phyloP scores from a whole-genome alignment of 1,140 invertebrate species.

The Dolichoris vasculosae region DNA sequence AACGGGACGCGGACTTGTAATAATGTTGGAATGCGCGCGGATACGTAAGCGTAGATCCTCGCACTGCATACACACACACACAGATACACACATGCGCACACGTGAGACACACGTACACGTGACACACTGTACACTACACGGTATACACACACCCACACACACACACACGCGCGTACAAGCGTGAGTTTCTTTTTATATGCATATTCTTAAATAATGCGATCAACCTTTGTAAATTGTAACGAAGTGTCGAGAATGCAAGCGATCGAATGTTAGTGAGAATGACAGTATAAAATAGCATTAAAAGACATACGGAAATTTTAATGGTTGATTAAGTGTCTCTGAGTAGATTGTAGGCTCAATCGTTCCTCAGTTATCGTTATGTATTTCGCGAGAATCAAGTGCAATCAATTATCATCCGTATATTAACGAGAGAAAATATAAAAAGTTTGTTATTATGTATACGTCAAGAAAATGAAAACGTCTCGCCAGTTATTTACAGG shows the following conservation, averaged over 20 bases:
- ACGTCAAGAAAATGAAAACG: constrained; percentile 8
- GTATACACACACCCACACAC: neutral
- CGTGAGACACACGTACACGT: neutral
- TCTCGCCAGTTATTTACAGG: constrained; percentile 48
- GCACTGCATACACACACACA: neutral
- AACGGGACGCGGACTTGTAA: neutral
- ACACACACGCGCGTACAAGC: neutral
- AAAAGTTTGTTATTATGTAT: constrained; percentile 46
- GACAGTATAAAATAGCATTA: constrained; percentile 36
- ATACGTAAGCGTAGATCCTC: neutral
- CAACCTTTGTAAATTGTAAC: constrained; percentile 47
- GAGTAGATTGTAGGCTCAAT: constrained; percentile 42
- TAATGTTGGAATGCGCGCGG: neutral
- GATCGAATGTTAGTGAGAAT: constrained; percentile 10
- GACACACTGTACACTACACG: neutral
- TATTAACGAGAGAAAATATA: constrained; percentile 36
- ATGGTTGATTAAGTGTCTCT: constrained; percentile 45
- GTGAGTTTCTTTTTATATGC: constrained; percentile 35
- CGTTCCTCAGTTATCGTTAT: constrained; percentile 53
- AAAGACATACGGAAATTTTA: constrained; percentile 29
- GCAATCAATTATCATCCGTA: constrained; percentile 49
- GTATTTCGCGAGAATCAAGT: constrained; percentile 45
- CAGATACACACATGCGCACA: neutral
- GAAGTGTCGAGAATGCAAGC: constrained; percentile 18
- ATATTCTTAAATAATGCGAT: constrained; percentile 24